Conservation (phyloP, 2,113 vertebrate species). For the Indri indri region DNA sequence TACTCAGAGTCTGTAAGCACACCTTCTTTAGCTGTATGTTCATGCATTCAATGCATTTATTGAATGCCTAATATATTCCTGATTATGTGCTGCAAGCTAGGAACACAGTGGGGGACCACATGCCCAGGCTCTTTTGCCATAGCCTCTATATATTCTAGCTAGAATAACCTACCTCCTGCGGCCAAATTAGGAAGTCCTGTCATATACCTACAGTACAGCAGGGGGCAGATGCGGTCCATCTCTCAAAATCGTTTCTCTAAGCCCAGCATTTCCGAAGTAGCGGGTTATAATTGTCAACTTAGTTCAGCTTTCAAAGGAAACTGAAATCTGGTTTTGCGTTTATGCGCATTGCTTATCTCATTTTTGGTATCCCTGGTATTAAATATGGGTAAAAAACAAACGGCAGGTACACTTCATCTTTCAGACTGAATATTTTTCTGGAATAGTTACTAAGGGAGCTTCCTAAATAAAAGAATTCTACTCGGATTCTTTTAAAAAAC, state of each 20-base stretch:
- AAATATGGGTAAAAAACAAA: neutral
- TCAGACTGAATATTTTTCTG: slow-evolving; percentile 8
- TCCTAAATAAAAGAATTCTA: neutral
- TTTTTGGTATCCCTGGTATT: neutral
- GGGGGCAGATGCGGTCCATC: slow-evolving; percentile 64
- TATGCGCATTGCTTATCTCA: neutral
- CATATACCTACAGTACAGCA: slow-evolving; percentile 50
- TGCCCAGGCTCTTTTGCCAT: neutral
- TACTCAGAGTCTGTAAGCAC: neutral
- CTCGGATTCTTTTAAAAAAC: neutral
- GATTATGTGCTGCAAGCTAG: neutral
- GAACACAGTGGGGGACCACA: neutral
- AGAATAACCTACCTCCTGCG: neutral
- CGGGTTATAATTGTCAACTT: neutral
- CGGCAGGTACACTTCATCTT: neutral
- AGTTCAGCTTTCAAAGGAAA: neutral
- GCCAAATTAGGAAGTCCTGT: neutral
- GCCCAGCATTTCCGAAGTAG: neutral
- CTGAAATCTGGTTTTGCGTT: slow-evolving; percentile 11
- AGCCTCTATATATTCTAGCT: neutral
- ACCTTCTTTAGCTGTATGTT: neutral
- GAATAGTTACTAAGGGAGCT: neutral
- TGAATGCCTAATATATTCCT: neutral
- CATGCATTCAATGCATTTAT: neutral
- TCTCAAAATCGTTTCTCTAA: neutral